These are phyloP conservation scores for Gadopsis bispinosus DNA, from an alignment of 2,797 vertebrate species.

Conservation along the genomic window DNA sequence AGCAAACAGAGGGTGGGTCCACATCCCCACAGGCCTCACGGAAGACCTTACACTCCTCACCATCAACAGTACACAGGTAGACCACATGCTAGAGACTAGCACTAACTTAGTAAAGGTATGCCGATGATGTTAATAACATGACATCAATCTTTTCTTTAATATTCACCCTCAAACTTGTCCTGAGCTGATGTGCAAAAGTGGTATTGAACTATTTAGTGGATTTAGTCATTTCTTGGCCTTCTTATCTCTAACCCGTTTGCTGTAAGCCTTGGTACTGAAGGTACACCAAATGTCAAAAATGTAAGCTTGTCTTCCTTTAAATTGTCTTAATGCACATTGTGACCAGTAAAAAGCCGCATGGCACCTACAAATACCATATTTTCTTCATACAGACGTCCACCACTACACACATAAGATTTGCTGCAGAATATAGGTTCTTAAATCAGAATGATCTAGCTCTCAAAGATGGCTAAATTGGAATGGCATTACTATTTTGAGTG, in stretches of 20 bases:
- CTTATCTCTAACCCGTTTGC: not conserved
- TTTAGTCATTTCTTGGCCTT: not conserved
- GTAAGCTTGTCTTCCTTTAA: not conserved
- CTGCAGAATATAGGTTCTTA: not conserved
- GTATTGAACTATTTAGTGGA: no score
- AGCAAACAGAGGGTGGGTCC: slow-evolving; percentile 33
- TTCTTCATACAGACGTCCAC: not conserved
- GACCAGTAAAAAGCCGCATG: not conserved
- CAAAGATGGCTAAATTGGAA: not conserved
- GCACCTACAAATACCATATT: not conserved
- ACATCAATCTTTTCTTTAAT: not conserved
- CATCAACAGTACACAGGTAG: slow-evolving; percentile 56
- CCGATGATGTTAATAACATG: not conserved
- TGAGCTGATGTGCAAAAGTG: not conserved
- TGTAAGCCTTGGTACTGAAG: not conserved
- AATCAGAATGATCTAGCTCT: not conserved
- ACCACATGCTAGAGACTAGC: no score
- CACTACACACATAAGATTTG: no score
- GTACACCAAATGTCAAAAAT: not conserved
- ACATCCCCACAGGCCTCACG: slow-evolving; percentile 23
- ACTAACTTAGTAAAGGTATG: not conserved
- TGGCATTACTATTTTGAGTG: not conserved
- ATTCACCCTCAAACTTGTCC: not conserved
- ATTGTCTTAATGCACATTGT: not conserved
- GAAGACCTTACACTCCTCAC: slow-evolving; percentile 43